These are phyloP conservation scores for Drosophila pachea DNA, from an alignment of 1,140 invertebrate genomes.

Conservation along the genomic window DNA sequence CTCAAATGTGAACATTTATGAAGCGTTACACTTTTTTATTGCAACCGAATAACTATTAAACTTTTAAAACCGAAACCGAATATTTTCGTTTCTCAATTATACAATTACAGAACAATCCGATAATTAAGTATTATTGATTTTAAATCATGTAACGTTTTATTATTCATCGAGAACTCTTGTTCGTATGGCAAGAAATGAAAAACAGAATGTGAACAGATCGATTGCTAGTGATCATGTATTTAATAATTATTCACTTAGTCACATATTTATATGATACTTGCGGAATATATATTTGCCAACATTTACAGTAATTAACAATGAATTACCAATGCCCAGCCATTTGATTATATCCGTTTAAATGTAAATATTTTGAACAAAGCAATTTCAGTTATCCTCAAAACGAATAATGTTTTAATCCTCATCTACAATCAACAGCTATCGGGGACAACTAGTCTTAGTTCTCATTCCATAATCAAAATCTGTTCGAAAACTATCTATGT, in stretches of 20 bases:
- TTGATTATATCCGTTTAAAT: conserved; percentile 38
- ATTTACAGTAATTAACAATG: conserved; percentile 22
- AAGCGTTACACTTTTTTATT: conserved; percentile 67
- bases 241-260: conserved; percentile 33
- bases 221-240: conserved; percentile 47
- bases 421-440: conserved; percentile 1
- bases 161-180: conserved; percentile 10
- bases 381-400: conserved; percentile 16
- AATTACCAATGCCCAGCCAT: conserved; percentile 14
- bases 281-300: conserved; percentile 18
- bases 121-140: neutral
- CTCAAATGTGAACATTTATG: conserved; percentile 62
- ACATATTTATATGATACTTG: conserved; percentile 30
- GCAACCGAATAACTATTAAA: conserved; percentile 45
- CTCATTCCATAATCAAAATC: conserved; percentile 43
- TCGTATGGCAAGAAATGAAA: conserved; percentile 18
- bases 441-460: conserved; percentile 37
- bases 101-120: neutral
- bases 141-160: conserved; percentile 24
- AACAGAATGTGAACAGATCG: conserved; percentile 39
- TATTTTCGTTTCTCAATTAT: neutral
- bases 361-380: conserved; percentile 61
- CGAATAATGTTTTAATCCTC: conserved; percentile 7
- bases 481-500: conserved; percentile 26
- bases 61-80: neutral